phyloP scores from a whole-genome alignment of 2,888 invertebrate species.

The Gryllus longicercus region DNA sequence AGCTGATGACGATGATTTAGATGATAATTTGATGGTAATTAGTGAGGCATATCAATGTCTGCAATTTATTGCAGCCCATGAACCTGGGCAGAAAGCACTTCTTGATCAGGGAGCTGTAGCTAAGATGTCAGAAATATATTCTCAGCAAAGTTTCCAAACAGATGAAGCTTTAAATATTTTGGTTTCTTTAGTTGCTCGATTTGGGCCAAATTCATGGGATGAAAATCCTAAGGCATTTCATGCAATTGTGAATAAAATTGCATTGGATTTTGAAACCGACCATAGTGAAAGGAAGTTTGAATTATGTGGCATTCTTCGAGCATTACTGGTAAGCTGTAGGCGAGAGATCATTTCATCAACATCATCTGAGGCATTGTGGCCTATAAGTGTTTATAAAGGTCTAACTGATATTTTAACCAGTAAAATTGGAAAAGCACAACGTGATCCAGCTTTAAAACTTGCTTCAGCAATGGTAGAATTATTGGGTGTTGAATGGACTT shows the following conservation, averaged over 20 bases:
- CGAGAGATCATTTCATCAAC: slow-evolving; percentile 62
- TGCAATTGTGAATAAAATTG: slow-evolving; percentile 75
- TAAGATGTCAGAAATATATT: slow-evolving; percentile 81
- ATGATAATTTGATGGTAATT: slow-evolving; percentile 80
- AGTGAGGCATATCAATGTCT: slow-evolving; percentile 83
- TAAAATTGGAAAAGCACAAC: slow-evolving; percentile 80
- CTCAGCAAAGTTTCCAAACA: slow-evolving; percentile 83
- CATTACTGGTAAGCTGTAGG: slow-evolving; percentile 69
- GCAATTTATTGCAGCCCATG: slow-evolving; percentile 73
- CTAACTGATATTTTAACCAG: slow-evolving; percentile 79
- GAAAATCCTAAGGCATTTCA: slow-evolving; percentile 75
- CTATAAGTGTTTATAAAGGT: slow-evolving; percentile 74
- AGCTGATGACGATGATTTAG: slow-evolving; percentile 78
- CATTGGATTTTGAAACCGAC: slow-evolving; percentile 84
- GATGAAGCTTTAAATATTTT: slow-evolving; percentile 82
- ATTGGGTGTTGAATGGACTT: slow-evolving; percentile 80
- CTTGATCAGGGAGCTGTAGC: slow-evolving; percentile 73
- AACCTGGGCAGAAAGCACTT: slow-evolving; percentile 75
- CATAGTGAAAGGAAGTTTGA: slow-evolving; percentile 87
- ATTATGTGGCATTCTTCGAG: slow-evolving; percentile 73
- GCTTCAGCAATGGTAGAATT: slow-evolving; percentile 76
- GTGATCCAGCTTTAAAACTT: slow-evolving; percentile 83
- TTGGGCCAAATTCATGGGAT: slow-evolving; percentile 74
- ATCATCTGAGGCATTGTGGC: slow-evolving; percentile 74
- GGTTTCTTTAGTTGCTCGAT: slow-evolving; percentile 67